Percentiles rank a stretch among this genome's conserved stretches.
phyloP scores from a whole-genome alignment of 2,113 vertebrate genomes.

The Picathartes gymnocephalus region DNA sequence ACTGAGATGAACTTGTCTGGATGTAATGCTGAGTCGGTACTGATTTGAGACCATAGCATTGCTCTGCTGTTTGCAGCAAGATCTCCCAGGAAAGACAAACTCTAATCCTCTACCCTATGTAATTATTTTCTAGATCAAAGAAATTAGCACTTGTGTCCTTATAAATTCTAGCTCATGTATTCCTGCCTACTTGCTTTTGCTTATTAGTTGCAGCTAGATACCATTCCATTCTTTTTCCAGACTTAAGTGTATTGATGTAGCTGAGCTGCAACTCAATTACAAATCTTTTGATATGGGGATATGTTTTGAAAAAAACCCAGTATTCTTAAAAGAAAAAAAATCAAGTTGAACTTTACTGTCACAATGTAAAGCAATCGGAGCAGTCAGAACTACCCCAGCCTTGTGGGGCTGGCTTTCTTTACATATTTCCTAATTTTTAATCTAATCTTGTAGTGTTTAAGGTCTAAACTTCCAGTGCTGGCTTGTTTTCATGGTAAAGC shows the following conservation, averaged over 20 bases:
- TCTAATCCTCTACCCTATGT: not conserved
- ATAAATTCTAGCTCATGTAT: not conserved
- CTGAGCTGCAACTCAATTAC: not conserved
- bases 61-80: not conserved
- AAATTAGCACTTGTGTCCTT: not conserved
- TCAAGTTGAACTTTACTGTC: not conserved
- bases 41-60: not conserved
- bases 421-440: not conserved
- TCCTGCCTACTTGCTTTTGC: not conserved
- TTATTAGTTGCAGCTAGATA: not conserved
- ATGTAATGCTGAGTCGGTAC: not conserved
- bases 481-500: not conserved
- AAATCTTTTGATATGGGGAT: not conserved
- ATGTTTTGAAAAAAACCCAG: not conserved
- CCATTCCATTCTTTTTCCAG: not conserved
- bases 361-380: not conserved
- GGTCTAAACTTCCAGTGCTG: not conserved
- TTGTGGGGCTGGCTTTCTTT: not conserved
- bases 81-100: not conserved
- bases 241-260: not conserved
- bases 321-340: not conserved
- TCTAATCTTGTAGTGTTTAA: not conserved
- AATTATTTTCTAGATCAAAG: not conserved
- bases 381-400: not conserved
- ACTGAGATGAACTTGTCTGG: not conserved